Evolutionary conservation across 2,888 invertebrate genomes (phyloP), one percentile per base, ranked within the genome.

Genomic region (Craniophora ligustri): DNA sequence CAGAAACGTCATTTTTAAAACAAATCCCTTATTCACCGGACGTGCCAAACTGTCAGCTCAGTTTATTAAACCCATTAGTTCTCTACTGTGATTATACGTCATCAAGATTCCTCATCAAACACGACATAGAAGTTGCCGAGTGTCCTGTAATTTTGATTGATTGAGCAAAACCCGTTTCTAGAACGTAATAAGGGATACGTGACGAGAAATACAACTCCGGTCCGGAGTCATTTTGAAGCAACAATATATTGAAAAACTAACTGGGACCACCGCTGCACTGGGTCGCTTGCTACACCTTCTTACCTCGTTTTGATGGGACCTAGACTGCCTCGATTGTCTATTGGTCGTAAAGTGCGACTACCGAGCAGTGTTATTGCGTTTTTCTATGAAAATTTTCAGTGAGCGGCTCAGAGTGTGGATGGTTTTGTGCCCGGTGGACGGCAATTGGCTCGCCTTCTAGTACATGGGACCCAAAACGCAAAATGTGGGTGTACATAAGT

Each of bases 121-220:
- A 68, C 16, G n/a, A 48, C 65, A 69, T 66, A 72, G 66, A 69
- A 72, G 55, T 65, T 54, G 48, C 34, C 3, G 11, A 38, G 46
- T 53, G 58, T 57, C 65, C 47, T 55, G 51, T 51, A 51, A 57
- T 56, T 56, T 68, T 68, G 69, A 65, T 62, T 56, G 63, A 65
- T 67, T 49, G 44, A 48, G 40, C 16, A 2, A 35, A 69, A 67
- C 69, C 48, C n/a, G 67, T 48, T 59, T 35, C 35, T 35, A 26
- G 23, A 13, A 8, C 8, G 38, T 38, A 57, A 39, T 57, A 49
- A 30, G 28, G 51, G 8, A 50, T 61, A 55, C 11, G 21, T 39
- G 34, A 31, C 39, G 28, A 2, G 42, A 11, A 14, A 14, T 8
- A 4, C 6, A 44, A 14, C 13, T 35, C 14, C 8, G 19, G 11